These are phyloP conservation scores for Bombus waltoni DNA, from an alignment of 1,140 invertebrate genomes.

Conservation along the genomic window DNA sequence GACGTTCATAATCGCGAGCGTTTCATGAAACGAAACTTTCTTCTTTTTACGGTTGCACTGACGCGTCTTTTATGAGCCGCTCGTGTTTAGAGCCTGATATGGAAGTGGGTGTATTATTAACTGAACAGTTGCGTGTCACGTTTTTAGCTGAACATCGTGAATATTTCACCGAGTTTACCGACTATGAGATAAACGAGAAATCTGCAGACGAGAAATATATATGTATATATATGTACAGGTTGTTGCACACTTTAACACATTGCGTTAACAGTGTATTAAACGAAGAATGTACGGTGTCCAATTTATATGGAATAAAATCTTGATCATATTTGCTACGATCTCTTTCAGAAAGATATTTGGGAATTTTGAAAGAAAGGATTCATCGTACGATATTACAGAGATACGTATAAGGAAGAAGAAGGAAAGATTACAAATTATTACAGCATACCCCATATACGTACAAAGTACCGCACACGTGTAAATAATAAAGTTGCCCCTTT, in stretches of 20 bases:
- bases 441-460: no score
- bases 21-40: constrained; percentile 57
- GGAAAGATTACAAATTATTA: no score
- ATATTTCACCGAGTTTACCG: background rate
- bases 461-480: no score
- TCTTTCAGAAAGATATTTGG: background rate
- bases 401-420: no score
- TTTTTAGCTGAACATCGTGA: background rate
- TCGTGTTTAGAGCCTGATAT: constrained; percentile 58
- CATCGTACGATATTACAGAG: no score
- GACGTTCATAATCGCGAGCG: constrained; percentile 56
- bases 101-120: constrained; percentile 42
- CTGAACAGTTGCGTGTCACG: constrained; percentile 32
- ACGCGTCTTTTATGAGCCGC: constrained; percentile 60
- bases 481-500: no score
- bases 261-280: background rate
- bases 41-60: constrained; percentile 52
- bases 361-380: no score
- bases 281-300: background rate
- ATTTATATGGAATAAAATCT: background rate
- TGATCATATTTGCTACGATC: background rate
- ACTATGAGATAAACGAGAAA: no score
- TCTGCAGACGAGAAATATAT: background rate
- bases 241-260: background rate
- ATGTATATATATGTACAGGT: background rate